Evolutionary conservation across 2,113 vertebrate species (phyloP).

Genomic region (Jaculus jaculus): DNA sequence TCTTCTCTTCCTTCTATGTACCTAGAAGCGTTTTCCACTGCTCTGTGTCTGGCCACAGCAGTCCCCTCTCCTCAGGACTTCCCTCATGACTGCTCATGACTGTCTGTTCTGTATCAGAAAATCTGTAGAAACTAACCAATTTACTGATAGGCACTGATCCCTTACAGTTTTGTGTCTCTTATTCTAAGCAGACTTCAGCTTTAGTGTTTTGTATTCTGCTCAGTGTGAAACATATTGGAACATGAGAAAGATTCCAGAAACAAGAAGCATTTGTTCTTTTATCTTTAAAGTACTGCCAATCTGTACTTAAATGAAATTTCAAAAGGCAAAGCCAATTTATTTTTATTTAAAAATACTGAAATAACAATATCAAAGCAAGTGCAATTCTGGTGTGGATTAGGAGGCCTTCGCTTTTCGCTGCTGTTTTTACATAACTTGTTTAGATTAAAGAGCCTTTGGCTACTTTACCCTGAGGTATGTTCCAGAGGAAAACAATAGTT

Average conservation of each 20-base stretch:
- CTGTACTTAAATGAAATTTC: slow-evolving; percentile 31
- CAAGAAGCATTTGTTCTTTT: slow-evolving; percentile 41
- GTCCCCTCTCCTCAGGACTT: neutral
- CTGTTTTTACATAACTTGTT: neutral
- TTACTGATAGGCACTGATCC: neutral
- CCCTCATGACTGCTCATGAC: neutral
- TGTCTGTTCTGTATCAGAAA: neutral
- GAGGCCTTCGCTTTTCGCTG: neutral
- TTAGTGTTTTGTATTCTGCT: neutral
- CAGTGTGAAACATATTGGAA: neutral
- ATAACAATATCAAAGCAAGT: slow-evolving; percentile 53
- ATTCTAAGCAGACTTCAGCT: neutral
- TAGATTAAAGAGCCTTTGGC: slow-evolving; percentile 12
- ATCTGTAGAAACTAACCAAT: neutral
- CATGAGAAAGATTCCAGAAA: slow-evolving; percentile 36
- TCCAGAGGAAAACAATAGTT: neutral
- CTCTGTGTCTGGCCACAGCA: neutral
- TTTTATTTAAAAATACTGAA: slow-evolving; percentile 53
- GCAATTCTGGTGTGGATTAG: neutral
- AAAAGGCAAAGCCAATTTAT: slow-evolving; percentile 55
- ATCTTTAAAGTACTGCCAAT: slow-evolving; percentile 30
- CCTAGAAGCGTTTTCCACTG: neutral
- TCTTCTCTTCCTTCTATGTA: neutral
- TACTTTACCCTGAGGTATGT: neutral
- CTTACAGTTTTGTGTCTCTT: neutral